These are phyloP conservation scores for Tetramorium alpestre DNA, from an alignment of 1,140 invertebrate species.

Conservation along the genomic window DNA sequence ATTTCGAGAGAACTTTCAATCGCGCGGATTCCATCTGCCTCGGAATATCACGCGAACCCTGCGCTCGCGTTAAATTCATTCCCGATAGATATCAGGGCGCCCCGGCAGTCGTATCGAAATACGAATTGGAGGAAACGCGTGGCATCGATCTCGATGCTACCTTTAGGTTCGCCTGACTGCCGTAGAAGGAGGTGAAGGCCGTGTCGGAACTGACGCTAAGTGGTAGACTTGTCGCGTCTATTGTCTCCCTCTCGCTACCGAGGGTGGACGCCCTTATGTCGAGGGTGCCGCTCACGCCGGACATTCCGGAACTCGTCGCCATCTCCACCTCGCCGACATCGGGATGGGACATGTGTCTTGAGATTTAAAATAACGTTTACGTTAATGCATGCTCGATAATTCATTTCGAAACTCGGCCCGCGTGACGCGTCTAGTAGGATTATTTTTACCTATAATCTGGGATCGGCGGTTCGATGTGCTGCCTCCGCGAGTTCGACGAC, in stretches of 20 bases:
- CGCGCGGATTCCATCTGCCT: constrained; percentile 42
- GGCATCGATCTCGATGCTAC: constrained; percentile 70
- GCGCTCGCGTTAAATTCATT: constrained; percentile 29
- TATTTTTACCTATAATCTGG: constrained; percentile 82
- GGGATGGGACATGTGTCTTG: constrained; percentile 83
- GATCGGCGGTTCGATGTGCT: constrained; percentile 79
- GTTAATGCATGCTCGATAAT: constrained; percentile 60
- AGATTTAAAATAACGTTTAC: constrained; percentile 75
- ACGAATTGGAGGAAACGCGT: constrained; percentile 73
- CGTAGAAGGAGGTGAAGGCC: constrained; percentile 90
- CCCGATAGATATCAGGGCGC: constrained; percentile 70
- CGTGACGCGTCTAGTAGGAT: background rate
- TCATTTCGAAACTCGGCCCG: background rate
- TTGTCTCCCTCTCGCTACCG: constrained; percentile 80
- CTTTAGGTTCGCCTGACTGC: constrained; percentile 83
- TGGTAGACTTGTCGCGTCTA: constrained; percentile 81
- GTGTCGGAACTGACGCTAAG: constrained; percentile 88
- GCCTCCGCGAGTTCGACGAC: constrained; percentile 80
- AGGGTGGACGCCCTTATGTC: constrained; percentile 81
- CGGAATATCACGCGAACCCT: constrained; percentile 47
- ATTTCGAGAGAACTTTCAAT: constrained; percentile 24
- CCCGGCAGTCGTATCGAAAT: constrained; percentile 61
- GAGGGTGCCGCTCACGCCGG: constrained; percentile 79
- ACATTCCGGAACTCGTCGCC: constrained; percentile 82
- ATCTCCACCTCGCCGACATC: constrained; percentile 82